Base-by-base conservation (phyloP, 1,140 invertebrate species). In the Hycleus phaleratus region DNA sequence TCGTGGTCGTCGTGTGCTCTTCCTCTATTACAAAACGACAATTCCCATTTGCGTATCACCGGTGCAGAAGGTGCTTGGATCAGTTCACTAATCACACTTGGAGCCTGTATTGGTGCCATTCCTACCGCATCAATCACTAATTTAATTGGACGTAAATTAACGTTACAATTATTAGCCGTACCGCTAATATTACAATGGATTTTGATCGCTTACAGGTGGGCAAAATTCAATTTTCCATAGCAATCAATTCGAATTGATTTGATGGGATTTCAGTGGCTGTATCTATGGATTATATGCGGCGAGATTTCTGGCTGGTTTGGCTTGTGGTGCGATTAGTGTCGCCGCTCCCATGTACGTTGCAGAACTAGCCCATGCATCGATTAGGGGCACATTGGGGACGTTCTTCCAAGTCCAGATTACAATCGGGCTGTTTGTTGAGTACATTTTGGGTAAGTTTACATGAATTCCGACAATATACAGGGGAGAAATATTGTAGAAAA, bases 391-490 rank as follows among this genome's bases (percentile, higher is more conserved):
- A 2, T 67, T 88, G 2, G 83, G 83, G 5, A 81, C 82, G 26
- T 82, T 84, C 62, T 84, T 85, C 51, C 85, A 88, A 62, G 75
- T 88, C 2, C 80, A 82, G 49, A 79, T 87, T 11, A 79, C 81
- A 3, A 72, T 82, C 26, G 86, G 86, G 11, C 79, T 87, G 11
- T 71, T 87, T 3, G 76, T 82, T 48, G 78, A 78, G 6, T 86
- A 84, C 66, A 69, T 79, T 52, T 76, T 85, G 61, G 83, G 83
- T 82, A 65, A 76, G 68, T 58, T 51, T 40, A 3, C 40, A 7
- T 4, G 32, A 3, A 5, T 3, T 18, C 18, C 18, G 3, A 32
- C 3, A 32, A 3, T 32, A 5, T 3, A 32, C 3, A 7, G 4
- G 32, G 18, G 18, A 18, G 32, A 32, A 32, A 42, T n/a, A 6